Percentiles rank a stretch among this genome's conserved stretches.
Evolutionary conservation across 1,140 invertebrate species (phyloP).

Genomic region (Ostrea edulis): DNA sequence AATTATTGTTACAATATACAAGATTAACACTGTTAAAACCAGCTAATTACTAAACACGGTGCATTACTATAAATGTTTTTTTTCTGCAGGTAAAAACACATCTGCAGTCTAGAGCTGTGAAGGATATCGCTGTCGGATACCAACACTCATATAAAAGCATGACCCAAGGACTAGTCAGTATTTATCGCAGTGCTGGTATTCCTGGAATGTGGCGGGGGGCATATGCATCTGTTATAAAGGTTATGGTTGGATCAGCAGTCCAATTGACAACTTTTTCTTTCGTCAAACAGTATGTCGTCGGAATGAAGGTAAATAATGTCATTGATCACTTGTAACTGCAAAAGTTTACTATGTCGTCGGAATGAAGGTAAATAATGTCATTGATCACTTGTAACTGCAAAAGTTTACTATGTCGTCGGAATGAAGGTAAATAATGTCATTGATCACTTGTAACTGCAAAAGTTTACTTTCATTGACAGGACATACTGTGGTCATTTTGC

Average conservation of each 20-base stretch:
- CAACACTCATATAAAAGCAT: slow-evolving; percentile 90
- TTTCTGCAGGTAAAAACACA: slow-evolving; percentile 89
- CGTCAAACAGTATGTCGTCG: slow-evolving; percentile 71
- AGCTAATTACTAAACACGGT: background rate
- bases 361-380: slow-evolving; percentile 61
- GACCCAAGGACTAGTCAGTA: slow-evolving; percentile 83
- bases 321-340: background rate
- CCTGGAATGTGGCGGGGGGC: slow-evolving; percentile 74
- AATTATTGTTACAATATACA: too few species aligned
- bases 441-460: background rate
- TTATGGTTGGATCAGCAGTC: slow-evolving; percentile 90
- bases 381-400: background rate
- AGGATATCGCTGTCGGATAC: slow-evolving; percentile 90
- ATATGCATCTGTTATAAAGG: slow-evolving; percentile 68
- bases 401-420: slow-evolving; percentile 59
- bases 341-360: slow-evolving; percentile 59
- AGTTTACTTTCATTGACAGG: background rate
- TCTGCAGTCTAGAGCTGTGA: slow-evolving; percentile 87
- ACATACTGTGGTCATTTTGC: too few species aligned
- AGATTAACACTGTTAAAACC: background rate
- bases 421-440: slow-evolving; percentile 61
- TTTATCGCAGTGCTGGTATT: slow-evolving; percentile 86
- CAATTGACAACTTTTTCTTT: slow-evolving; percentile 90
- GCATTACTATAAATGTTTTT: background rate
- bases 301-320: slow-evolving; percentile 62